phyloP scores from a whole-genome alignment of 92 coral and sea anemone species.

The Meandrina meandrites region DNA sequence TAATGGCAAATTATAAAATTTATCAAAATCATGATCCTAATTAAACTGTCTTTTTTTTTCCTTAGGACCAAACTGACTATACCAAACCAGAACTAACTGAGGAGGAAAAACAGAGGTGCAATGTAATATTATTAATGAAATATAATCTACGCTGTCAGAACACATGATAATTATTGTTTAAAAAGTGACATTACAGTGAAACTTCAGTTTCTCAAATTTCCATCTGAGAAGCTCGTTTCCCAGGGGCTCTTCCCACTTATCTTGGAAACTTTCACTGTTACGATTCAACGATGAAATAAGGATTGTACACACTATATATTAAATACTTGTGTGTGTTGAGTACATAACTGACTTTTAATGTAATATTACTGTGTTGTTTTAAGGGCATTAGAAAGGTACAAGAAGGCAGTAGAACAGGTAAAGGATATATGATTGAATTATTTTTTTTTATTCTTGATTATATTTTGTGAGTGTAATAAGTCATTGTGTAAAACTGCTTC shows the following conservation, averaged over 20 bases:
- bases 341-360: neutral
- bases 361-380: neutral
- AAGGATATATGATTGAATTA: neutral
- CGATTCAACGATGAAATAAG: no score
- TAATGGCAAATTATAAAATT: no score
- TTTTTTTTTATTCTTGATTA: neutral
- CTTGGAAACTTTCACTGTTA: no score
- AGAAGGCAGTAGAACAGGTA: conserved; percentile 64
- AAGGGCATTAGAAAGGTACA: conserved; percentile 69
- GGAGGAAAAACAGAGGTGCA: conserved; percentile 61
- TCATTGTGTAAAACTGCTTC: neutral
- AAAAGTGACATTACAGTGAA: no score
- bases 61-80: conserved; percentile 30
- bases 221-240: no score
- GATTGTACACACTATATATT: no score
- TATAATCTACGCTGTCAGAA: neutral
- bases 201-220: no score
- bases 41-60: neutral
- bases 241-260: no score
- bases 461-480: neutral
- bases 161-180: no score
- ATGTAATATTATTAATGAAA: no score
- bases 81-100: conserved; percentile 27
- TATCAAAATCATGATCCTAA: no score
- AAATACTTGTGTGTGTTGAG: no score